Base-by-base conservation (phyloP, 2,888 invertebrate species). In the Fabriciana adippe region DNA sequence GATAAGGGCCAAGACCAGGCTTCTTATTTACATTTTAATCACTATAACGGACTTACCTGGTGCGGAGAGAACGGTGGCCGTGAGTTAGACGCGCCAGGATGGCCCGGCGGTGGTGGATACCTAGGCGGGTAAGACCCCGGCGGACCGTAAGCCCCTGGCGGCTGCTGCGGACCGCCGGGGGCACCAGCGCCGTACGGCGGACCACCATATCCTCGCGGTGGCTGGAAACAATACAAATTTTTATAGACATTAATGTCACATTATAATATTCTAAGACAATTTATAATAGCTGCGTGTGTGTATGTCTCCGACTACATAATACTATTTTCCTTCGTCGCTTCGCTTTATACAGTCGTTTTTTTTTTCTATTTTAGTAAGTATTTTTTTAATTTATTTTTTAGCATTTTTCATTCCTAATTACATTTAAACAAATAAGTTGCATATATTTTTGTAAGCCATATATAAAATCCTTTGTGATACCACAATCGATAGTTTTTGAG, bases 61-160 rank as follows among this genome's bases (percentile, higher is more conserved):
- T 93, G 93, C 68, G 92, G 88, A 66, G 93, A 92, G 81, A 88
- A 93, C 65, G 92, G 90, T 62, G 93, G 92, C 75, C 93, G 81
- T 51, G 89, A 88, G 76, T 90, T 92, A 48, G 91, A 90, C 66
- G 91, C 88, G 64, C 90, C 88, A 53, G 88, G 86, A 55, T 90
- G 87, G 11, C 91, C 90, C 56, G 89, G 90, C 64, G 92, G 90
- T 74, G 89, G 88, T 61, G 91, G 89, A 73, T 93, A 93, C 81
- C 93, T 85, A 76, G 94, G 94, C 66, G 93, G 93, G 81, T 94
- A 94, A 55, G 94, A 93, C 74, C 94, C 94, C 65, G 94, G 94
- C 67, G 94, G 94, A 71, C 94, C 90, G 78, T 92, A 92, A 15
- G 84, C 89, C 54, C 86, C 90, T 64, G 91, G 91, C 66, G 90